phyloP scores from a whole-genome alignment of 2,888 invertebrate species.

The Catocala fraxini region DNA sequence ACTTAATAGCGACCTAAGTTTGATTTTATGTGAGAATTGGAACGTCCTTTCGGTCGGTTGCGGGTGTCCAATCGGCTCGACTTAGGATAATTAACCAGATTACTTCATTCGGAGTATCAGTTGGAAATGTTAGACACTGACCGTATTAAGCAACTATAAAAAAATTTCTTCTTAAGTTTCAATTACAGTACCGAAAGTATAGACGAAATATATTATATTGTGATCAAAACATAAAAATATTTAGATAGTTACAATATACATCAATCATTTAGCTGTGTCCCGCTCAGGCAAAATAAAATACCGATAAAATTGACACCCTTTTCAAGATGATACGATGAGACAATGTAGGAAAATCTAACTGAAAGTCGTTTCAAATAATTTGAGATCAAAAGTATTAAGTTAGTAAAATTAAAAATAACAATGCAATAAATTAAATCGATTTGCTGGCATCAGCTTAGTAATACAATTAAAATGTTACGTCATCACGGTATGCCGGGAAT shows the following conservation, averaged over 20 bases:
- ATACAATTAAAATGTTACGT: slow-evolving; percentile 34
- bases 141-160: too few species aligned
- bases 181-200: too few species aligned
- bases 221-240: too few species aligned
- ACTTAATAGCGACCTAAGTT: slow-evolving; percentile 58
- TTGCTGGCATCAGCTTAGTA: slow-evolving; percentile 26
- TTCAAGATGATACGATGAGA: too few species aligned
- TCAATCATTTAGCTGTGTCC: too few species aligned
- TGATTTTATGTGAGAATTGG: slow-evolving; percentile 57
- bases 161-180: too few species aligned
- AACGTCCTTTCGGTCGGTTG: slow-evolving; percentile 40
- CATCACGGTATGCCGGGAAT: slow-evolving; percentile 16
- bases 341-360: too few species aligned
- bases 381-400: not conserved
- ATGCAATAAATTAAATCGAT: slow-evolving; percentile 34
- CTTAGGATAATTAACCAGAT: slow-evolving; percentile 39
- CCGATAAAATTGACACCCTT: too few species aligned
- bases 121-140: slow-evolving; percentile 19
- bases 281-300: too few species aligned
- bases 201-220: too few species aligned
- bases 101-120: slow-evolving; percentile 20
- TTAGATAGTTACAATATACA: too few species aligned
- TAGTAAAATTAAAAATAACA: slow-evolving; percentile 37
- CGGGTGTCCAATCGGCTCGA: slow-evolving; percentile 43
- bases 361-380: too few species aligned